Base-by-base conservation (phyloP, 2,888 invertebrate species). In the Ormyrus labotus region DNA sequence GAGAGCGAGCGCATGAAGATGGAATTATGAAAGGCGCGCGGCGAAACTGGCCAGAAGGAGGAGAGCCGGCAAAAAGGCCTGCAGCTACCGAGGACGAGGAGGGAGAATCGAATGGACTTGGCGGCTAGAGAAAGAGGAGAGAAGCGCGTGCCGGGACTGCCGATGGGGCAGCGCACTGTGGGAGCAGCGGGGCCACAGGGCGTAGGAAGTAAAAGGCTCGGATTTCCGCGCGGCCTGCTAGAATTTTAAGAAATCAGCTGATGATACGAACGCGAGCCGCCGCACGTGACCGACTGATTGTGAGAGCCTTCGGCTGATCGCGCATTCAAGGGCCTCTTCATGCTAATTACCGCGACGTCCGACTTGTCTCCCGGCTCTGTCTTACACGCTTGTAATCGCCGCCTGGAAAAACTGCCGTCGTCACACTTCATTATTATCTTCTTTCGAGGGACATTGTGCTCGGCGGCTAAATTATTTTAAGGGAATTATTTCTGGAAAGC, bases 181-280 rank as follows among this genome's bases (percentile, higher is more conserved):
- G n/a, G 19, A 53, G 48, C 48, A 3, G 58, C 0, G 57, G 19
- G 60, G 11, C 13, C 34, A 55, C 60, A 19, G 47, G 47, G 63
- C 50, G 57, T 73, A 85, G 84, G 86, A 87, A 87, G 86, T 85
- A 64, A 78, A 61, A 70, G 81, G 83, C 80, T 78, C 82, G 83
- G 82, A 88, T 87, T 88, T 88, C 87, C 86, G 87, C 83, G 84
- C 81, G 83, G 85, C 85, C 60, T 77, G 74, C 61, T 80, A 82
- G 87, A 88, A 88, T 88, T 79, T 86, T 86, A 86, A 88, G 83
- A 73, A 78, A 81, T 77, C 77, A 81, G 81, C 78, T 81, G 81
- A 72, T 47, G 53, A 48, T 6, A 6, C 13, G 19, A 34, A 4
- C 34, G 7, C 13, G 48, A 34, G 10, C 10, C 11, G 9, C 2